A percentile compares a stretch with the other conserved stretches of the same genome.
Conservation (phyloP, 2,113 vertebrate species). For the Anguilla rostrata region DNA sequence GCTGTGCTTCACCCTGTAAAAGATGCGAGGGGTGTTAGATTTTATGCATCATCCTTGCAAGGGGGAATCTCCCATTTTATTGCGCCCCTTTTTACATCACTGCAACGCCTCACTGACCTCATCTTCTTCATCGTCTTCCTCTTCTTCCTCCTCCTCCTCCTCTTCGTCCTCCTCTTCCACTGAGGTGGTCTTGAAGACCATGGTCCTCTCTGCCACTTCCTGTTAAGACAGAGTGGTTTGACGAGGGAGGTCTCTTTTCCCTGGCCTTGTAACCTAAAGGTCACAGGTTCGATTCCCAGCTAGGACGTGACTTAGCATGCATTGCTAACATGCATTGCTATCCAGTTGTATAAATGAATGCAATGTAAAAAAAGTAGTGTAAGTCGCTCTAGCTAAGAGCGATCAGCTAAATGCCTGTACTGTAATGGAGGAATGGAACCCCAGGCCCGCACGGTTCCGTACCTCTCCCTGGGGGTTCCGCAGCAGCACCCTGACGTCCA, state of each 20-base stretch:
- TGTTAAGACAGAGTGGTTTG: slow-evolving; percentile 48
- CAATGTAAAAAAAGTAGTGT: too few relatives aligned
- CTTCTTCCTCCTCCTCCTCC: slow-evolving; percentile 68
- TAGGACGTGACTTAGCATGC: too few relatives aligned
- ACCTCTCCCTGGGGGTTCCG: slow-evolving; percentile 88
- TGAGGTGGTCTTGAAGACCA: slow-evolving; percentile 74
- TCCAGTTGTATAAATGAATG: too few relatives aligned
- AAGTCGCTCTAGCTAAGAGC: too few relatives aligned
- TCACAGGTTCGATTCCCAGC: too few relatives aligned
- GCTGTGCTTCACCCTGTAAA: slow-evolving; percentile 64
- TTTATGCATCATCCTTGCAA: not conserved
- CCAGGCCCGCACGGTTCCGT: slow-evolving; percentile 11
- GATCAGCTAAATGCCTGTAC: too few relatives aligned
- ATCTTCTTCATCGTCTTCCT: slow-evolving; percentile 74
- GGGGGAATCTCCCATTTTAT: not conserved
- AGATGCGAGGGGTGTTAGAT: not conserved
- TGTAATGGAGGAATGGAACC: not conserved
- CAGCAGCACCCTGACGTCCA: slow-evolving; percentile 79
- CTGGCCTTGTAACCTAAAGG: too few relatives aligned
- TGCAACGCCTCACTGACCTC: slow-evolving; percentile 30
- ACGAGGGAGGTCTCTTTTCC: not conserved
- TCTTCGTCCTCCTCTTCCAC: slow-evolving; percentile 63
- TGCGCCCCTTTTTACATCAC: not conserved
- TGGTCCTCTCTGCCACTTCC: slow-evolving; percentile 86
- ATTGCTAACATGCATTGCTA: too few relatives aligned